Evolutionary conservation across 2,113 vertebrate genomes (phyloP), one percentile per base, ranked within the genome.

Genomic region (Psophia crepitans): DNA sequence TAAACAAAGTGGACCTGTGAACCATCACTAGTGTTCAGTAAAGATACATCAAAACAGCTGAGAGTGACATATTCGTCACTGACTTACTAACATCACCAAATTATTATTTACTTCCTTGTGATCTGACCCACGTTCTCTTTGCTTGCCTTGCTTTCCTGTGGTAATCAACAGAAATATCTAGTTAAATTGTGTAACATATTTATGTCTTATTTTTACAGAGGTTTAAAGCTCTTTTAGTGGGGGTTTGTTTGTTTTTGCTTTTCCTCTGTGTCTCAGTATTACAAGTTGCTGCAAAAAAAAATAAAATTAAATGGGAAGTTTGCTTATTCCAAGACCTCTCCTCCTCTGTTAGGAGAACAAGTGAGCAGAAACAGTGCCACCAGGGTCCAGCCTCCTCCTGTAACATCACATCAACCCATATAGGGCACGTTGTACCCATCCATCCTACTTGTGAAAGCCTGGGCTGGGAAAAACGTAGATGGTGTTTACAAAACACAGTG

Each of bases 361-460:
- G 14, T 5, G 46, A 83, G 35, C 35, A 68, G 65, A 32, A 90
- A 9, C 8, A 21, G 14, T 27, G 43, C 57, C 53, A 54, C 7
- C 30, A 56, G n/a, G 14, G 23, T 61, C 51, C 57, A 60, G 0
- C 14, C 22, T 82, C 35, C 61, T 63, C 41, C n/a, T 90, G 14
- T 26, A 21, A 13, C n/a, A 8, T 57, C 74, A 27, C 53, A 65
- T 43, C 17, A 4, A 14, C n/a, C 49, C 17, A 6, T 4, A 5
- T 2, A 56, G 61, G 10, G 60, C 35, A 1, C 1, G 8, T 6
- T 41, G 35, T 21, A 66, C 16, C 1, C 0, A 0, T 32, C 53
- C 35, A 28, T 24, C 57, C 43, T 5, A 11, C 44, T 28, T 73
- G 48, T 44, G 56, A 48, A 76, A 82, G n/a, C 18, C 33, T 60